Evolutionary conservation across 2,888 invertebrate genomes (phyloP), one percentile per base, ranked within the genome.

Genomic region (Pasiphila rectangulata): DNA sequence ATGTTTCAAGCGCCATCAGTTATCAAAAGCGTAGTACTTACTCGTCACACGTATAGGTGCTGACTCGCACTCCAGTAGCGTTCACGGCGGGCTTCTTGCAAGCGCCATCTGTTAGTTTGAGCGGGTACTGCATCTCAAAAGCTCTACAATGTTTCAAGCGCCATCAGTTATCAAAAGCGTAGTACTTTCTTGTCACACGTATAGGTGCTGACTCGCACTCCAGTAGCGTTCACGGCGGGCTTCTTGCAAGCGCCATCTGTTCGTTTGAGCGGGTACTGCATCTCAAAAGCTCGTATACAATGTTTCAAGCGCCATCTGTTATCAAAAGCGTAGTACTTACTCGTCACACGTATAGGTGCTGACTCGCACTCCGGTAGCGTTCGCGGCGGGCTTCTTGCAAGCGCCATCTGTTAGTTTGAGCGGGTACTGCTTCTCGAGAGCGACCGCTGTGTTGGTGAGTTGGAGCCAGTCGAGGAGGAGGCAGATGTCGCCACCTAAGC

Each of bases 401-500:
- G 72, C 83, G 20, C 90, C 89, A 51, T 81, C 69, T 3, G 59
- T 79, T 17, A 90, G 82, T 10, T 89, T 79, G 2, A 92, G 79
- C 0, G 95, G 95, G 76, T 96, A 96, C 36, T 86, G 79, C 7
- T 72, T 68, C 42, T 93, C 93, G 0, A 79, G 74, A 27, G 90
- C 73, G 24, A 96, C 79, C 0, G 84, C 76, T 1, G 92, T 79
- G 47, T 91, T 85, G 42, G 90, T 89, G 30, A 82, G 65, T 9
- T 82, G 66, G 54, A 96, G 71, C 96, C 96, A 96, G n/a, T 90
- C 79, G 0, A 96, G 82, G 0, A 96, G 90, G n/a, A 90, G 81
- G 63, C 95, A 96, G 59, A 94, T 93, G 75, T 96, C 95, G 19
- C 96, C 96, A 13, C 96, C 96, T 0, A 90, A 77, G 76, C 96